A percentile compares a stretch with the other conserved stretches of the same genome.
phyloP scores from a whole-genome alignment of 2,797 vertebrate genomes.

The Ciconia nigra region DNA sequence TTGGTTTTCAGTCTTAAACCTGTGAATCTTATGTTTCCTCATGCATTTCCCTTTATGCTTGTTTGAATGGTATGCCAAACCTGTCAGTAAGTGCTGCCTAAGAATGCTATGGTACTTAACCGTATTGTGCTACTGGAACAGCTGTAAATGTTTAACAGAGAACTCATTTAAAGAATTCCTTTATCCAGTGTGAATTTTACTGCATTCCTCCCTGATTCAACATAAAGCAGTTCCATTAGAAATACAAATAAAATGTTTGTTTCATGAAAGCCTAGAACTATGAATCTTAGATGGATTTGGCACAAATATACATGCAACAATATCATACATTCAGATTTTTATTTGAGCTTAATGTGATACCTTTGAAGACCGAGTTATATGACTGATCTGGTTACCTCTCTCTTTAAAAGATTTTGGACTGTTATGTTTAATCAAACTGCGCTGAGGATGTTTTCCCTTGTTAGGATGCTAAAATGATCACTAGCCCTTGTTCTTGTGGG shows the following conservation, averaged over 20 bases:
- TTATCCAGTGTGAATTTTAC: background rate
- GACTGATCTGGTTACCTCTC: background rate
- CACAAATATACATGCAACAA: background rate
- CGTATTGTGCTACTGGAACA: background rate
- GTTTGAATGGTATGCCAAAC: background rate
- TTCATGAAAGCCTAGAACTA: background rate
- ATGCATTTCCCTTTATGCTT: background rate
- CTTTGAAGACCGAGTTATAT: background rate
- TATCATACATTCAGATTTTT: background rate
- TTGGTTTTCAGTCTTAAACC: background rate
- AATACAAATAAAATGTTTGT: background rate
- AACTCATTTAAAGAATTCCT: background rate
- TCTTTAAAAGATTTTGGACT: background rate
- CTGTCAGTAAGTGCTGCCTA: background rate
- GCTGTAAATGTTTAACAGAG: background rate
- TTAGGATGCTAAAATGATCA: background rate
- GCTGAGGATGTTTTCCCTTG: background rate
- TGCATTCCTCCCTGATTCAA: background rate
- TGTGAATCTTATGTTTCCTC: background rate
- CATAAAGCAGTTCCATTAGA: background rate
- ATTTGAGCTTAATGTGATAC: background rate
- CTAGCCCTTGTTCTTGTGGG: no score
- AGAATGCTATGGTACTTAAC: background rate
- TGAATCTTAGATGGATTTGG: background rate
- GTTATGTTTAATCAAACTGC: background rate